A percentile compares a stretch with the other conserved stretches of the same genome.
These are phyloP conservation scores for Redunca redunca DNA, from an alignment of 2,113 vertebrate genomes.

Conservation along the genomic window DNA sequence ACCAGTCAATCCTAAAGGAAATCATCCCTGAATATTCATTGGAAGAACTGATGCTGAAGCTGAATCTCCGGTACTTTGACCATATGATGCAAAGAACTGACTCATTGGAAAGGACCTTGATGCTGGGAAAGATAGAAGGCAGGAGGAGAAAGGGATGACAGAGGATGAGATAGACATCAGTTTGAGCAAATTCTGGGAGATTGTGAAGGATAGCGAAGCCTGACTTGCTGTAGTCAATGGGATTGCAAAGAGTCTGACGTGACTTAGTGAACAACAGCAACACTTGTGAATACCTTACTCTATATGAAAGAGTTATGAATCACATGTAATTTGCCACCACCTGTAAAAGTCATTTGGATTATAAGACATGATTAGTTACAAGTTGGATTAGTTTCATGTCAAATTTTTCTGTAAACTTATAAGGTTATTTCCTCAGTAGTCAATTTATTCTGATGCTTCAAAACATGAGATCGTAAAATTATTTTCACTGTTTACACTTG, in stretches of 20 bases:
- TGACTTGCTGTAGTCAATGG: background rate
- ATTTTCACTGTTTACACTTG: background rate
- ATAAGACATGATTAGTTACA: background rate
- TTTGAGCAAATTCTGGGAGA: background rate
- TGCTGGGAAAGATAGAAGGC: background rate
- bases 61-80: background rate
- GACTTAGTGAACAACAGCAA: background rate
- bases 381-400: background rate
- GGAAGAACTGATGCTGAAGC: background rate
- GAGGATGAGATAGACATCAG: background rate
- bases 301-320: background rate
- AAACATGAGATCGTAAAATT: background rate
- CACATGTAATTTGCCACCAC: background rate
- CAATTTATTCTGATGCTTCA: conserved; percentile 13
- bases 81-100: background rate
- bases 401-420: background rate
- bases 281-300: background rate
- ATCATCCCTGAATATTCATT: background rate
- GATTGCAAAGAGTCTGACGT: background rate
- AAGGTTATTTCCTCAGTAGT: background rate
- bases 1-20: background rate
- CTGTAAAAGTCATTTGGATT: background rate
- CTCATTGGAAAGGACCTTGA: background rate
- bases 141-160: background rate
- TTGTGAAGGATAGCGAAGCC: background rate